phyloP scores from a whole-genome alignment of 2,797 vertebrate species.

The Gadopsis bispinosus region DNA sequence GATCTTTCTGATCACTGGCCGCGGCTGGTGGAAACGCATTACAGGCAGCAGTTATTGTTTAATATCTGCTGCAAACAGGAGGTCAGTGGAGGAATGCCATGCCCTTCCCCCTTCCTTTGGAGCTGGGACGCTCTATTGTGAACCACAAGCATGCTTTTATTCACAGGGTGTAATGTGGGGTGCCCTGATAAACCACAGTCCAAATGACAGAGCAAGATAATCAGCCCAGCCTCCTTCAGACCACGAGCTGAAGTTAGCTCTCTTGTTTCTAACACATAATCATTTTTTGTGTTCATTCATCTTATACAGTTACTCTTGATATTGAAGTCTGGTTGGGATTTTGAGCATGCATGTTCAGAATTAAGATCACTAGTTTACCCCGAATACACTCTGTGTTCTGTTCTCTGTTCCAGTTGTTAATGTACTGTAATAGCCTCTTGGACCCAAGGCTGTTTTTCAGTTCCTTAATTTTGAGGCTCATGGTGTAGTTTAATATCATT shows the following conservation, averaged over 20 bases:
- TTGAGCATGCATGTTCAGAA: background rate
- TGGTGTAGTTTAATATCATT: background rate
- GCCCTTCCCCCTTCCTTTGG: slow-evolving; percentile 74
- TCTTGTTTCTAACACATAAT: slow-evolving; percentile 4
- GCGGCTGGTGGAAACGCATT: slow-evolving; percentile 1
- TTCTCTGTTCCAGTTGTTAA: background rate
- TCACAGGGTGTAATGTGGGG: slow-evolving; percentile 67
- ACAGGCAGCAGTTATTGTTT: slow-evolving; percentile 64
- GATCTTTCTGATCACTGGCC: slow-evolving; percentile 2
- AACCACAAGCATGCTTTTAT: slow-evolving; percentile 75
- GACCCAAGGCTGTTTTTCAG: slow-evolving; percentile 6
- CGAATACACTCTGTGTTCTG: background rate
- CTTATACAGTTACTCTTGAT: background rate
- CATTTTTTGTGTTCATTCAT: background rate
- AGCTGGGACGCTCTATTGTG: slow-evolving; percentile 73
- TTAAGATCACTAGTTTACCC: background rate
- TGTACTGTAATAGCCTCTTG: background rate
- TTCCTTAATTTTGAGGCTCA: background rate
- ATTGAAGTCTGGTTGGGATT: background rate
- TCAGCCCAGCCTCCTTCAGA: slow-evolving; percentile 13
- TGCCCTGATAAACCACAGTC: slow-evolving; percentile 51
- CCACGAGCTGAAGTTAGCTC: background rate
- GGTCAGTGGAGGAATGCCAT: slow-evolving; percentile 76
- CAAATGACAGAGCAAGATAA: slow-evolving; percentile 53
- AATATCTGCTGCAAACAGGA: slow-evolving; percentile 70